Evolutionary conservation across 2,888 invertebrate genomes (phyloP).

Genomic region (Erebia ligea): DNA sequence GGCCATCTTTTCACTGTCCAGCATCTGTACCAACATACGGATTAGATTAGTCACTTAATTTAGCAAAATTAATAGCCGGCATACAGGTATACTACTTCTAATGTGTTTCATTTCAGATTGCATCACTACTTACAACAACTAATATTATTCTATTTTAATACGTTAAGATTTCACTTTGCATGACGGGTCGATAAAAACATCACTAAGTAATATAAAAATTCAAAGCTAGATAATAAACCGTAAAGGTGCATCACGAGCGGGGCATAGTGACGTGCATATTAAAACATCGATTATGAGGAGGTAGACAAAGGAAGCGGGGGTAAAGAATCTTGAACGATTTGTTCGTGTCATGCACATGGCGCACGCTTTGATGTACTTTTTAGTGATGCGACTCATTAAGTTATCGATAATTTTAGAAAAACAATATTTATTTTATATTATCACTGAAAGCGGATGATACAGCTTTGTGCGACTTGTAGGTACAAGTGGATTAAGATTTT

Average conservation of each 20-base stretch:
- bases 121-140: too few species aligned
- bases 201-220: constrained; percentile 30
- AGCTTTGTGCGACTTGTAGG: too few species aligned
- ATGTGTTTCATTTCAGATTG: too few species aligned
- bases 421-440: neutral
- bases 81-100: too few species aligned
- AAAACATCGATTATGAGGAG: constrained; percentile 43
- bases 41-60: too few species aligned
- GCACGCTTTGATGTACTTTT: constrained; percentile 38
- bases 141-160: neutral
- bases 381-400: constrained; percentile 27
- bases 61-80: too few species aligned
- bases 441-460: neutral
- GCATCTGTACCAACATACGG: too few species aligned
- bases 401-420: constrained; percentile 18
- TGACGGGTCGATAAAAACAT: constrained; percentile 18
- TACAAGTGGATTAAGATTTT: too few species aligned
- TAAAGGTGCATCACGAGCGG: constrained; percentile 35
- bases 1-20: too few species aligned
- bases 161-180: neutral
- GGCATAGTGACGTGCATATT: constrained; percentile 44
- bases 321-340: constrained; percentile 41
- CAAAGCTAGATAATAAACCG: constrained; percentile 37
- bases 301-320: constrained; percentile 41
- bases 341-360: constrained; percentile 40